Evolutionary conservation across 92 coral and sea anemone genomes (phyloP).

Genomic region (Zoanthus solanderi): DNA sequence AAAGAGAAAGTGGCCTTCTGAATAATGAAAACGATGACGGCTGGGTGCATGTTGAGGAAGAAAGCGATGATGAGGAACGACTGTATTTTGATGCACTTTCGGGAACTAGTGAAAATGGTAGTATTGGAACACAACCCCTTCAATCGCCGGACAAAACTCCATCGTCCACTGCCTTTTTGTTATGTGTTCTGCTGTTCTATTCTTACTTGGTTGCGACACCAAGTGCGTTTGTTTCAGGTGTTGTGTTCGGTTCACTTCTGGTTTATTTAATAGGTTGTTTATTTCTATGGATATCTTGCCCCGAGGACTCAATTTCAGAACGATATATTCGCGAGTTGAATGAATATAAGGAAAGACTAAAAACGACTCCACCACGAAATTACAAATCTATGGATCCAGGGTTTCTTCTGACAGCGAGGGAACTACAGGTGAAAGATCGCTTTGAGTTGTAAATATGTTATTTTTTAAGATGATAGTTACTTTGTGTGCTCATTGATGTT

Average conservation of each 20-base stretch:
- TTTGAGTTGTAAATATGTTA: not conserved
- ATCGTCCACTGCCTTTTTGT: slow-evolving; percentile 66
- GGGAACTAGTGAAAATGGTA: slow-evolving; percentile 44
- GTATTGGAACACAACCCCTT: slow-evolving; percentile 35
- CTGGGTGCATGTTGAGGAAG: slow-evolving; percentile 56
- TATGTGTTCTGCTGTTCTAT: slow-evolving; percentile 66
- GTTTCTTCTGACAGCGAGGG: slow-evolving; percentile 67
- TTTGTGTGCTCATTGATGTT: not conserved
- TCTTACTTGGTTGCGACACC: slow-evolving; percentile 72
- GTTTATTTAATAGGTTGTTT: slow-evolving; percentile 84
- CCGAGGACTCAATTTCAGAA: slow-evolving; percentile 90
- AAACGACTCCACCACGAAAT: slow-evolving; percentile 50
- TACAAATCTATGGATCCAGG: slow-evolving; percentile 75
- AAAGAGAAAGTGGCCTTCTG: slow-evolving; percentile 54
- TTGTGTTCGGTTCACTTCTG: slow-evolving; percentile 76
- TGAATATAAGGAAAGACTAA: slow-evolving; percentile 75
- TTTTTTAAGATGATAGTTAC: not conserved
- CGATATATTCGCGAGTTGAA: slow-evolving; percentile 80
- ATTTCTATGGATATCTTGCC: slow-evolving; percentile 88
- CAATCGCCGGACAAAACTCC: slow-evolving; percentile 65
- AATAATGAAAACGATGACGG: slow-evolving; percentile 27
- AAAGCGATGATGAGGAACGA: slow-evolving; percentile 55
- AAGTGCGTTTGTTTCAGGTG: slow-evolving; percentile 85
- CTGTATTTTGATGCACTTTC: slow-evolving; percentile 29
- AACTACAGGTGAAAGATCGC: slow-evolving; percentile 74